Evolutionary conservation across 2,113 vertebrate species (phyloP).

Genomic region (Percopsis transmontana): DNA sequence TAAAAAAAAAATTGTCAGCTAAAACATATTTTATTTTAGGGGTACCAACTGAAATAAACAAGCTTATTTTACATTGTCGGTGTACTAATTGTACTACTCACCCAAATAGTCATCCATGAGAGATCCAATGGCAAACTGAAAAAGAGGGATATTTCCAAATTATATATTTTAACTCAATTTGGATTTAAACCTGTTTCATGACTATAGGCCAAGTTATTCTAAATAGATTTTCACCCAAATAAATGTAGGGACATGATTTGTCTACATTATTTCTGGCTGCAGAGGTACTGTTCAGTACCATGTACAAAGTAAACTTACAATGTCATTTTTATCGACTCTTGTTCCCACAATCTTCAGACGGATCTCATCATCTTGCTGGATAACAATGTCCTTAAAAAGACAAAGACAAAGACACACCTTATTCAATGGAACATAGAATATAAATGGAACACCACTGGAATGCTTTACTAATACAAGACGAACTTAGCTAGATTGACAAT

Average conservation of each 20-base stretch:
- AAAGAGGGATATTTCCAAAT: not conserved
- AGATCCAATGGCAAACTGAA: constrained; percentile 92
- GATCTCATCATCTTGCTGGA: constrained; percentile 93
- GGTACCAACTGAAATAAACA: no score
- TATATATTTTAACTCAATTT: not conserved
- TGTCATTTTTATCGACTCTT: constrained; percentile 93
- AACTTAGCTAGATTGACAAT: no score
- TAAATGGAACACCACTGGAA: no score
- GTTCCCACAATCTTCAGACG: constrained; percentile 93
- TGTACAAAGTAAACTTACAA: constrained; percentile 74
- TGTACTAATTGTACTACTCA: constrained; percentile 60
- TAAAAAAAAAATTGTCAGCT: not conserved
- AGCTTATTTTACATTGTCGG: no score
- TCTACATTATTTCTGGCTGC: not conserved
- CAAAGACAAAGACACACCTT: not conserved
- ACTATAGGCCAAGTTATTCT: not conserved
- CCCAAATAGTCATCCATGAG: constrained; percentile 94
- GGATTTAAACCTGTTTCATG: not conserved
- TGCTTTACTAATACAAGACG: no score
- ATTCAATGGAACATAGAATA: not conserved
- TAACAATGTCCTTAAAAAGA: constrained; percentile 85
- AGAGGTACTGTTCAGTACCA: not conserved
- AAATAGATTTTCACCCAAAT: no score
- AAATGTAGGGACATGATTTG: no score
- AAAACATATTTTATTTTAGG: not conserved